A percentile compares a stretch with the other conserved stretches of the same genome.
phyloP scores from a whole-genome alignment of 2,797 vertebrate species.

The Hydrophis major region DNA sequence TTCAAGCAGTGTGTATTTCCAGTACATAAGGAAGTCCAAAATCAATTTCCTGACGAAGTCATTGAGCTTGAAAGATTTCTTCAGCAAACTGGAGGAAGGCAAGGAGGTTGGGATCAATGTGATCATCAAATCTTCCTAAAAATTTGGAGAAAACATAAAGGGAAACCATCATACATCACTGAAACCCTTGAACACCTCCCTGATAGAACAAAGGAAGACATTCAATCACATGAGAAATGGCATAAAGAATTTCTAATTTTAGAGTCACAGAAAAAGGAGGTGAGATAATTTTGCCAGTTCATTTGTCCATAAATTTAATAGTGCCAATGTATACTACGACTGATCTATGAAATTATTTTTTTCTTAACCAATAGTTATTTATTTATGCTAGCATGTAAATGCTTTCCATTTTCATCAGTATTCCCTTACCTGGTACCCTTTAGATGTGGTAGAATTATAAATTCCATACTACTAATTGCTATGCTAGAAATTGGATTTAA shows the following conservation, averaged over 20 bases:
- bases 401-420: not conserved
- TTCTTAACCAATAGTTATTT: not conserved
- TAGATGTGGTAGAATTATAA: not conserved
- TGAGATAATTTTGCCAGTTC: slow-evolving; percentile 53
- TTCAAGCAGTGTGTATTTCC: slow-evolving; percentile 63
- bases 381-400: not conserved
- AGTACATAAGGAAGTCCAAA: slow-evolving; percentile 47
- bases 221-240: slow-evolving; percentile 85
- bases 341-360: not conserved
- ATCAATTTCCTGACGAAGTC: slow-evolving; percentile 78
- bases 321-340: not conserved
- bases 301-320: slow-evolving; percentile 18
- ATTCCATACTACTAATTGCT: not conserved
- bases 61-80: slow-evolving; percentile 84
- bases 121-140: slow-evolving; percentile 88
- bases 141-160: slow-evolving; percentile 78
- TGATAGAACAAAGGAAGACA: slow-evolving; percentile 78
- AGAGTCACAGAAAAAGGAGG: slow-evolving; percentile 86
- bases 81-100: slow-evolving; percentile 80
- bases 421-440: not conserved
- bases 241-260: slow-evolving; percentile 80
- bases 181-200: slow-evolving; percentile 82
- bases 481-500: not conserved
- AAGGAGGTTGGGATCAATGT: slow-evolving; percentile 89
- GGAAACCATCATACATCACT: slow-evolving; percentile 73